Conservation (phyloP, 1,140 invertebrate genomes). For the Globodera rostochiensis region DNA sequence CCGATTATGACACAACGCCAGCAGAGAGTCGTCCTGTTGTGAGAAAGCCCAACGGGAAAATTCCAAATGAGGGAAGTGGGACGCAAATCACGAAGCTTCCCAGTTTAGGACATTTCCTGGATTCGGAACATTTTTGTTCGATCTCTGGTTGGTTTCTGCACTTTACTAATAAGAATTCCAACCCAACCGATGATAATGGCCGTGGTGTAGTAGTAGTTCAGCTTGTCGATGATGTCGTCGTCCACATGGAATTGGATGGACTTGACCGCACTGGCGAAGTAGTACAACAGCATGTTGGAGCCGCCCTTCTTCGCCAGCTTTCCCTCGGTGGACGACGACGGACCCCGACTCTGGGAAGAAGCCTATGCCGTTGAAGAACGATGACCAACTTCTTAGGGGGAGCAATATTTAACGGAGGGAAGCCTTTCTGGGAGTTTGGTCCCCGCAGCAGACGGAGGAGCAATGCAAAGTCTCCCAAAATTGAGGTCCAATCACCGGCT, state of each 20-base stretch:
- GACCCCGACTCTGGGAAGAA: neutral
- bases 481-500: no score
- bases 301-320: slow-evolving; percentile 22
- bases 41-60: no score
- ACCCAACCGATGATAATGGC: slow-evolving; percentile 62
- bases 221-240: slow-evolving; percentile 66
- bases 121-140: no score
- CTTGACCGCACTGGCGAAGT: slow-evolving; percentile 58
- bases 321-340: neutral
- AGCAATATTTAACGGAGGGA: no score
- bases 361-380: neutral
- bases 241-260: slow-evolving; percentile 65
- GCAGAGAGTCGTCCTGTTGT: no score
- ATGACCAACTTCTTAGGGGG: neutral
- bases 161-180: no score
- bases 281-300: slow-evolving; percentile 25
- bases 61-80: no score
- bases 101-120: no score
- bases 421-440: no score
- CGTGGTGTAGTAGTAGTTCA: slow-evolving; percentile 65
- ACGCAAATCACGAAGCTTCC: no score
- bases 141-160: no score
- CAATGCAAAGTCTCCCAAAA: neutral
- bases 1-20: no score
- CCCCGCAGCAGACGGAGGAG: neutral